These are phyloP conservation scores for Drosophila nr. perissopoda DNA, from an alignment of 2,888 invertebrate genomes.

Conservation along the genomic window DNA sequence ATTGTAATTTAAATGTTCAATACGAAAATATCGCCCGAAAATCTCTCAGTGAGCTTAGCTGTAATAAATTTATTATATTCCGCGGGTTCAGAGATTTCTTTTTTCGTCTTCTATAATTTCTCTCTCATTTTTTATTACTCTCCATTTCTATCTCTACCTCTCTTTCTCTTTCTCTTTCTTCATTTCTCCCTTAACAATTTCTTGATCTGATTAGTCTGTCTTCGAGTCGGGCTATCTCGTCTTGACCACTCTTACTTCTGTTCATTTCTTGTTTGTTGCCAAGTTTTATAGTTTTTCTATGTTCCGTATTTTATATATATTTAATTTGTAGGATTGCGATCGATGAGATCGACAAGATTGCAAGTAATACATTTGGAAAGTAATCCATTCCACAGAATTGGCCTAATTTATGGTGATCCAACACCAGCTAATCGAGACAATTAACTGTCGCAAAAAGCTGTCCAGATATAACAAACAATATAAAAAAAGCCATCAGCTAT, in stretches of 20 bases:
- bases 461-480: not conserved
- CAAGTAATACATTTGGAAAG: not conserved
- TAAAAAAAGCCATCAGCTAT: not conserved
- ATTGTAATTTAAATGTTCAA: not conserved
- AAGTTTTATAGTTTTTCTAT: not conserved
- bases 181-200: not conserved
- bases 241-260: not conserved
- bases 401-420: not conserved
- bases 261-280: not conserved
- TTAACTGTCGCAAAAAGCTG: not conserved
- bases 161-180: not conserved
- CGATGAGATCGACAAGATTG: not conserved
- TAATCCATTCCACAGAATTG: not conserved
- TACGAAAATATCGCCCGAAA: not conserved
- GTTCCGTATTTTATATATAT: too few relatives aligned
- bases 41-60: not conserved
- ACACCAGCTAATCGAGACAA: not conserved
- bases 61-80: not conserved
- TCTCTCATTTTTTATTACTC: not conserved
- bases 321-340: not conserved
- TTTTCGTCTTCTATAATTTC: not conserved
- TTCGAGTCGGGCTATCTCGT: not conserved
- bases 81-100: not conserved
- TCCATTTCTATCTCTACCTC: too few relatives aligned
- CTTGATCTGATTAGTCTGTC: not conserved